A percentile compares a stretch with the other conserved stretches of the same genome.
phyloP scores from a whole-genome alignment of 2,113 vertebrate species.

The Labeo catla region DNA sequence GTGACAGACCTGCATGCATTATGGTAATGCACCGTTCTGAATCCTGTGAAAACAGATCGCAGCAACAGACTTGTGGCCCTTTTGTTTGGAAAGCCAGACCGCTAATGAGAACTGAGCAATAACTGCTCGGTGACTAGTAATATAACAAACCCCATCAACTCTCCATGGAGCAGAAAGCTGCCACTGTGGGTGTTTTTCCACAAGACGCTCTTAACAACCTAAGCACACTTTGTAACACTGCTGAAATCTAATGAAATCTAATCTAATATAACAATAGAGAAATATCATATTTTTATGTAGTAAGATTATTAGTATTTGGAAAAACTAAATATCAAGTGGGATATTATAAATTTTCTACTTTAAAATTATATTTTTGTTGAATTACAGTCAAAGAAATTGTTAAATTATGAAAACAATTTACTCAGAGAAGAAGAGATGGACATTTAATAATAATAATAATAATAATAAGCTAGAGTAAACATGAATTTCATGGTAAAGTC shows the following conservation, averaged over 20 bases:
- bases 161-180: background rate
- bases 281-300: background rate
- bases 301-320: background rate
- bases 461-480: background rate
- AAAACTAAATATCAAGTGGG: background rate
- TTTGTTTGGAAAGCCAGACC: background rate
- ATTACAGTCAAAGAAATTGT: background rate
- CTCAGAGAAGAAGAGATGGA: background rate
- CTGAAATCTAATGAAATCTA: background rate
- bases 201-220: background rate
- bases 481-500: background rate
- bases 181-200: background rate
- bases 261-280: background rate
- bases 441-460: background rate
- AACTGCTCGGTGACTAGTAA: slow-evolving; percentile 2
- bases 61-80: slow-evolving; percentile 20
- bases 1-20: slow-evolving; percentile 49
- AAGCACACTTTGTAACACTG: background rate
- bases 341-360: background rate
- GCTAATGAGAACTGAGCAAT: slow-evolving; percentile 37
- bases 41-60: slow-evolving; percentile 38
- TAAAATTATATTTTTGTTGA: background rate
- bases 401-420: background rate
- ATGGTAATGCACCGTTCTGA: slow-evolving; percentile 40
- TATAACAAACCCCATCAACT: background rate